Conservation (phyloP, 2,888 invertebrate species). For the Linnaemya vulpina region DNA sequence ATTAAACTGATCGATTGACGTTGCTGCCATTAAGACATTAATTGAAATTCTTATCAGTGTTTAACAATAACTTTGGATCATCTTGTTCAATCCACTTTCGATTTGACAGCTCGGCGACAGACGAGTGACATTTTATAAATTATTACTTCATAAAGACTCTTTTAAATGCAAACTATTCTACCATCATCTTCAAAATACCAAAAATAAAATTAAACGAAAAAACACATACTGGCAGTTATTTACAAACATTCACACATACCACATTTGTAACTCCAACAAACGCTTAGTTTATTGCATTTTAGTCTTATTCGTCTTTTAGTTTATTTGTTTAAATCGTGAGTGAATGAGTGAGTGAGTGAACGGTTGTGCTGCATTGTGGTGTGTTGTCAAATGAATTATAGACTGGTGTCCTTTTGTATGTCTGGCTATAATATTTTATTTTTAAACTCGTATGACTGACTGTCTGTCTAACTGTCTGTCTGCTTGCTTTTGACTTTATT, state of each 20-base stretch:
- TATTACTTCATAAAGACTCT: slow-evolving; percentile 75
- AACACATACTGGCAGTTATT: not conserved
- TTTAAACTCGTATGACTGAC: slow-evolving; percentile 36
- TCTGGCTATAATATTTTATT: slow-evolving; percentile 73
- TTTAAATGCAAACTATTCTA: slow-evolving; percentile 42
- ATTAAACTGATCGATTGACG: slow-evolving; percentile 58
- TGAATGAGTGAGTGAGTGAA: slow-evolving; percentile 48
- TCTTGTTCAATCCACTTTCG: slow-evolving; percentile 83
- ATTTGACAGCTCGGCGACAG: slow-evolving; percentile 83
- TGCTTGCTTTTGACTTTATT: not conserved
- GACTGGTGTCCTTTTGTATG: slow-evolving; percentile 76
- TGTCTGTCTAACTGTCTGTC: slow-evolving; percentile 9
- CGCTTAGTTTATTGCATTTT: slow-evolving; percentile 51
- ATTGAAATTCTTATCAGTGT: slow-evolving; percentile 83
- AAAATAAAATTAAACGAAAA: slow-evolving; percentile 20
- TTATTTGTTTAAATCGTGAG: slow-evolving; percentile 64
- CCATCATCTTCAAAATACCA: slow-evolving; percentile 60
- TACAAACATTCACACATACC: not conserved
- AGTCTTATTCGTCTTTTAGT: slow-evolving; percentile 48
- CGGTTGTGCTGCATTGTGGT: slow-evolving; percentile 69
- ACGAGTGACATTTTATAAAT: slow-evolving; percentile 83
- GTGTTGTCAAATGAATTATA: slow-evolving; percentile 73
- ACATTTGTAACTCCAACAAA: slow-evolving; percentile 31
- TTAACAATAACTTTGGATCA: slow-evolving; percentile 79
- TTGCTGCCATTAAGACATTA: slow-evolving; percentile 76